phyloP scores from a whole-genome alignment of 2,113 vertebrate genomes.

The Proterorhinus semilunaris region DNA sequence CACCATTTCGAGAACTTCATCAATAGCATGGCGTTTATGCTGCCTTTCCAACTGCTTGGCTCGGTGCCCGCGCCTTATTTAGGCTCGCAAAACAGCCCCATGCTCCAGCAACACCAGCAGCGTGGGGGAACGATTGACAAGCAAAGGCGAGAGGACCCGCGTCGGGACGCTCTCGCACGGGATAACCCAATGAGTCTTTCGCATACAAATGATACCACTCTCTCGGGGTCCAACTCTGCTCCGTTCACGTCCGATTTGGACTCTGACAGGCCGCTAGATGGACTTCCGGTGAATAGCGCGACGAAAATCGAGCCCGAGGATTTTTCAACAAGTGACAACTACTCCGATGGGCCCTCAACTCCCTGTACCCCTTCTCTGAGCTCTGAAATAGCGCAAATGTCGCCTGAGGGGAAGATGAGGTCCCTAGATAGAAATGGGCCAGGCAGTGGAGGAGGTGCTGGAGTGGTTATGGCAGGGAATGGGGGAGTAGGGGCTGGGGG shows the following conservation, averaged over 20 bases:
- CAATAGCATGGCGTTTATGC: conserved; percentile 93
- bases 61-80: conserved; percentile 87
- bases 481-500: conserved; percentile 8
- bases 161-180: conserved; percentile 50
- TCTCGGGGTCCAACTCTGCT: conserved; percentile 72
- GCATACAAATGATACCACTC: conserved; percentile 72
- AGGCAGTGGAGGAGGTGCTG: neutral
- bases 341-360: conserved; percentile 76
- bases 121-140: conserved; percentile 50
- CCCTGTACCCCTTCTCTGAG: conserved; percentile 79
- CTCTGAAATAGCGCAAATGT: conserved; percentile 82
- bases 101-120: conserved; percentile 76
- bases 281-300: conserved; percentile 44
- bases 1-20: conserved; percentile 96
- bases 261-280: conserved; percentile 72
- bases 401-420: conserved; percentile 83
- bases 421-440: conserved; percentile 75
- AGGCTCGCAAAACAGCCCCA: conserved; percentile 78
- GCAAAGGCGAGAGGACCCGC: conserved; percentile 46
- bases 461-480: conserved; percentile 4
- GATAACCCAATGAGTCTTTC: conserved; percentile 66
- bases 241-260: conserved; percentile 81
- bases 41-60: conserved; percentile 92
- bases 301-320: conserved; percentile 83
- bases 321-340: conserved; percentile 82